Percentiles rank a stretch among this genome's conserved stretches.
Evolutionary conservation across 2,113 vertebrate species (phyloP).

Genomic region (Ginglymostoma cirratum): DNA sequence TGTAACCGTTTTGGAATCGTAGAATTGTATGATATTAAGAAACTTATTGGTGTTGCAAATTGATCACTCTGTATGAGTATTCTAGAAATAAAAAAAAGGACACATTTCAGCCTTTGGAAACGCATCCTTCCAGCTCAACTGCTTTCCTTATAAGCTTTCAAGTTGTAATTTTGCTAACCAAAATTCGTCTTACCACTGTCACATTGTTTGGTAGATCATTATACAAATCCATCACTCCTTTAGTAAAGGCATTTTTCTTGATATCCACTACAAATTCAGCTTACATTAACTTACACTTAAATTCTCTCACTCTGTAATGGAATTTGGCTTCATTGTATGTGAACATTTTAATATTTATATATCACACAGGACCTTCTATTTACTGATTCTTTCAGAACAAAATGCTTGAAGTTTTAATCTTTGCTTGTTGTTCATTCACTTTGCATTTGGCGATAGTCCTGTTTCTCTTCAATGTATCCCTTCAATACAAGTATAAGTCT

Average conservation of each 20-base stretch:
- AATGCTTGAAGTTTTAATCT: neutral
- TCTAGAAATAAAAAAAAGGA: neutral
- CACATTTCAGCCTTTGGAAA: neutral
- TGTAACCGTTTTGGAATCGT: too few species aligned
- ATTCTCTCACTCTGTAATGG: neutral
- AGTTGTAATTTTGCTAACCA: neutral
- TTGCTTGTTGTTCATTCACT: neutral
- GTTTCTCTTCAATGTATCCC: neutral
- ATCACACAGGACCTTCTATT: too few species aligned
- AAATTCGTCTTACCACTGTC: neutral
- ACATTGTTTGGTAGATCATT: too few species aligned
- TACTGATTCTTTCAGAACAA: neutral
- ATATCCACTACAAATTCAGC: too few species aligned
- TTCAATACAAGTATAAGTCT: neutral
- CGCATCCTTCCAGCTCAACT: neutral
- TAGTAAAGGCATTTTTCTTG: too few species aligned
- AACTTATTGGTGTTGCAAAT: neutral
- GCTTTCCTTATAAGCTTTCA: neutral
- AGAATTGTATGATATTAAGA: neutral
- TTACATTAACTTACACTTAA: neutral
- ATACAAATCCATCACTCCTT: too few species aligned
- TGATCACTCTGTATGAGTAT: neutral
- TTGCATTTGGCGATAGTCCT: neutral
- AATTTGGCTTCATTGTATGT: neutral
- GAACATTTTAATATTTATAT: neutral